Evolutionary conservation across 2,888 invertebrate species (phyloP).

Genomic region (Anodontia alba): DNA sequence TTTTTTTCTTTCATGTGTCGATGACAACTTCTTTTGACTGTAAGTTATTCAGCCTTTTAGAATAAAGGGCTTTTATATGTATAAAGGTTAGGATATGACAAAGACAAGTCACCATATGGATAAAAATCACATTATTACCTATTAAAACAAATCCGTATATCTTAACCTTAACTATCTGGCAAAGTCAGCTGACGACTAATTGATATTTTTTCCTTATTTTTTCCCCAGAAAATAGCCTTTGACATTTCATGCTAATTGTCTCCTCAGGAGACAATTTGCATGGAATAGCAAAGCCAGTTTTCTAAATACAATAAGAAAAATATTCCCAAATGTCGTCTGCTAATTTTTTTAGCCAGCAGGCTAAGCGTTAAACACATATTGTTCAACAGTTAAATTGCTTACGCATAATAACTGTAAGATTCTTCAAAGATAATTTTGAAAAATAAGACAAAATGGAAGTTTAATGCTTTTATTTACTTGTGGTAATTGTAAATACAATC

Average conservation of each 20-base stretch:
- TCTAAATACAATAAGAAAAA: no score
- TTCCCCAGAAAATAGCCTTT: no score
- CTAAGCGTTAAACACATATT: not conserved
- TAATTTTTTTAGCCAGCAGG: no score
- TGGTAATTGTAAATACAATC: not conserved
- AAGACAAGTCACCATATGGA: not conserved
- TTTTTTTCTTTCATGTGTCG: no score
- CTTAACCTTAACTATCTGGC: not conserved
- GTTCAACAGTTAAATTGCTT: not conserved
- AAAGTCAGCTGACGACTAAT: no score
- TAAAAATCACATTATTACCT: not conserved
- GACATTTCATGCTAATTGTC: no score
- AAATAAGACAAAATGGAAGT: constrained; percentile 10
- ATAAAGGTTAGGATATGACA: not conserved
- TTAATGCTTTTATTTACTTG: not conserved
- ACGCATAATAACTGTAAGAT: not conserved
- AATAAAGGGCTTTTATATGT: not conserved
- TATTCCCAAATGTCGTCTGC: no score
- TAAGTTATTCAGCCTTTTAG: no score
- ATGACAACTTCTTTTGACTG: no score
- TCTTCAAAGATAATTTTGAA: not conserved
- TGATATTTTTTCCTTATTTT: no score
- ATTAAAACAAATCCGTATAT: not conserved
- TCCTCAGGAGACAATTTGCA: no score
- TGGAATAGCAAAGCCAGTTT: no score